A percentile compares a stretch with the other conserved stretches of the same genome.
phyloP scores from a whole-genome alignment of 2,888 invertebrate species.

The Onthophagus sagittarius region DNA sequence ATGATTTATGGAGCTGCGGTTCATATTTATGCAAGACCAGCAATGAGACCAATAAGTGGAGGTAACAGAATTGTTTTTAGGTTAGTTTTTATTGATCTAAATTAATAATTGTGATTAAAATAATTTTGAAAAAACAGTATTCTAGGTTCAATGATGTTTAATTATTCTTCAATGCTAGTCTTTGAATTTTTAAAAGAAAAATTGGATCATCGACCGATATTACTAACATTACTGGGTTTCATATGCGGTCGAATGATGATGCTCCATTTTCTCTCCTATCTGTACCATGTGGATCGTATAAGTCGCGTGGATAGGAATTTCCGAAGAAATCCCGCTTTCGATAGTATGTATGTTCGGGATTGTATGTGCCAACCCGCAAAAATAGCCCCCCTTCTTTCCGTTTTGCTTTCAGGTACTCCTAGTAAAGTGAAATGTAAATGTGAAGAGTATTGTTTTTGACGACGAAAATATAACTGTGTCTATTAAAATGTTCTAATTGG shows the following conservation, averaged over 20 bases:
- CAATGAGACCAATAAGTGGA: constrained; percentile 29
- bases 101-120: background rate
- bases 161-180: constrained; percentile 38
- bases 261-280: constrained; percentile 40
- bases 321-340: constrained; percentile 26
- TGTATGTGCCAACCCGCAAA: background rate
- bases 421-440: background rate
- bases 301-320: constrained; percentile 27
- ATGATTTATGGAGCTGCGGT: constrained; percentile 35
- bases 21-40: constrained; percentile 31
- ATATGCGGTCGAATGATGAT: constrained; percentile 41
- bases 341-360: constrained; percentile 27
- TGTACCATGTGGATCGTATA: constrained; percentile 42
- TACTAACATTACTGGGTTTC: constrained; percentile 37
- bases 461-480: background rate
- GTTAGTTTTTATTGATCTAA: constrained; percentile 16
- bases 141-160: constrained; percentile 43
- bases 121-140: constrained; percentile 31
- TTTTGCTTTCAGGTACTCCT: constrained; percentile 5
- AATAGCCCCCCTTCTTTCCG: background rate
- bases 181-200: constrained; percentile 36
- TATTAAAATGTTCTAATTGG: background rate
- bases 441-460: background rate
- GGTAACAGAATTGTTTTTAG: constrained; percentile 30
- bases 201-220: constrained; percentile 27